phyloP scores from a whole-genome alignment of 2,797 vertebrate genomes.

The Intellagama lesueurii region DNA sequence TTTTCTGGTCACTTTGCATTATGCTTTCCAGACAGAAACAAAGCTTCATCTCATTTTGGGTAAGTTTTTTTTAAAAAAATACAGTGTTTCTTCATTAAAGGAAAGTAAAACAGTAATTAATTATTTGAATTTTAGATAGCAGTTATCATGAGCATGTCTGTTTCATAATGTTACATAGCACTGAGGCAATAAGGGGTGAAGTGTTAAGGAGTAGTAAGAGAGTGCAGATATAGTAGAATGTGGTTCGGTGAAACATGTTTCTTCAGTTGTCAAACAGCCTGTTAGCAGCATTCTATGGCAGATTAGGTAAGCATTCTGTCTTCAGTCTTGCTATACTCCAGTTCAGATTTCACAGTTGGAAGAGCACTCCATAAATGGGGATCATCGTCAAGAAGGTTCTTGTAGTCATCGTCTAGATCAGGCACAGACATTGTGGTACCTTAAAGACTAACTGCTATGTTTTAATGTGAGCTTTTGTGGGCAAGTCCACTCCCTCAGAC shows the following conservation, averaged over 20 bases:
- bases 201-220: neutral
- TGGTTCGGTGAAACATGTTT: neutral
- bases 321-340: neutral
- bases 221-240: neutral
- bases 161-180: neutral
- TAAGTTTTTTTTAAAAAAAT: slow-evolving; percentile 64
- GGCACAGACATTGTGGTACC: too few species aligned
- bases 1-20: slow-evolving; percentile 95
- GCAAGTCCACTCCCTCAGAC: too few species aligned
- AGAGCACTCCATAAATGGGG: too few species aligned
- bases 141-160: neutral
- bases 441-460: too few species aligned
- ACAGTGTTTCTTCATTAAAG: slow-evolving; percentile 14
- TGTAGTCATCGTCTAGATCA: too few species aligned
- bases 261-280: neutral
- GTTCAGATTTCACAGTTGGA: neutral
- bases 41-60: slow-evolving; percentile 98
- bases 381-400: too few species aligned
- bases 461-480: too few species aligned
- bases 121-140: neutral
- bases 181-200: neutral
- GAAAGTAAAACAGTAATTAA: neutral
- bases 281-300: neutral
- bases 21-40: slow-evolving; percentile 98
- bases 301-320: neutral